Conservation (phyloP, 2,797 vertebrate species). For the Macroramphosus scolopax region DNA sequence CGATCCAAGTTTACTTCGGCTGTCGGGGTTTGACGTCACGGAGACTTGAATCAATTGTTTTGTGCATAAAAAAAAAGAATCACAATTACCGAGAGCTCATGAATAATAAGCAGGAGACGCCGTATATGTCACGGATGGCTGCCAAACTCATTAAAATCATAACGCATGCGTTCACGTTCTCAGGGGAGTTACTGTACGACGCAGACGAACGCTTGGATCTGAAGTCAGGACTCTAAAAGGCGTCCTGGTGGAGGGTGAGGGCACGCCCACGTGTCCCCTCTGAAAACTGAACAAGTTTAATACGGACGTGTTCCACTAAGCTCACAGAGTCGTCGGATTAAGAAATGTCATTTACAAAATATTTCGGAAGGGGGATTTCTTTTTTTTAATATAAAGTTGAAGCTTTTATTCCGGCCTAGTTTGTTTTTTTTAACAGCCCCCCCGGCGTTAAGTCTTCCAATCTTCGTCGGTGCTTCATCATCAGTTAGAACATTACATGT, state of each 20-base stretch:
- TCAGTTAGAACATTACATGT: conserved; percentile 29
- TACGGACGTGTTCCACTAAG: not conserved
- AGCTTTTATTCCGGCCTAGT: conserved; percentile 16
- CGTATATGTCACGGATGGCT: conserved; percentile 57
- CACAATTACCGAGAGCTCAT: conserved; percentile 61
- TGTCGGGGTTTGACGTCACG: no score
- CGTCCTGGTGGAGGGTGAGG: conserved; percentile 8
- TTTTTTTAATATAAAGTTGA: not conserved
- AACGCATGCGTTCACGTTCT: conserved; percentile 54
- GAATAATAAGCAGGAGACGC: conserved; percentile 69
- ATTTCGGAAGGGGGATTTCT: not conserved
- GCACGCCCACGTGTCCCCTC: not conserved
- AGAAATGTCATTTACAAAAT: conserved; percentile 10
- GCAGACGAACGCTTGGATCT: conserved; percentile 29
- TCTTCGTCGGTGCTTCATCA: conserved; percentile 28
- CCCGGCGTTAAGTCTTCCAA: not conserved
- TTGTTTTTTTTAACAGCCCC: not conserved
- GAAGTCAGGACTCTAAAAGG: conserved; percentile 7
- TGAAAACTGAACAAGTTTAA: conserved; percentile 2
- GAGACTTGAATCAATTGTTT: no score
- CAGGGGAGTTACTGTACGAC: conserved; percentile 33
- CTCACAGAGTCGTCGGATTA: conserved; percentile 2
- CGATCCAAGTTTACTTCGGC: no score
- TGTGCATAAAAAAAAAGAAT: conserved; percentile 52
- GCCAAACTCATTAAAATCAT: conserved; percentile 73